These are phyloP conservation scores for Probosciger aterrimus DNA, from an alignment of 2,113 vertebrate species.

Conservation along the genomic window DNA sequence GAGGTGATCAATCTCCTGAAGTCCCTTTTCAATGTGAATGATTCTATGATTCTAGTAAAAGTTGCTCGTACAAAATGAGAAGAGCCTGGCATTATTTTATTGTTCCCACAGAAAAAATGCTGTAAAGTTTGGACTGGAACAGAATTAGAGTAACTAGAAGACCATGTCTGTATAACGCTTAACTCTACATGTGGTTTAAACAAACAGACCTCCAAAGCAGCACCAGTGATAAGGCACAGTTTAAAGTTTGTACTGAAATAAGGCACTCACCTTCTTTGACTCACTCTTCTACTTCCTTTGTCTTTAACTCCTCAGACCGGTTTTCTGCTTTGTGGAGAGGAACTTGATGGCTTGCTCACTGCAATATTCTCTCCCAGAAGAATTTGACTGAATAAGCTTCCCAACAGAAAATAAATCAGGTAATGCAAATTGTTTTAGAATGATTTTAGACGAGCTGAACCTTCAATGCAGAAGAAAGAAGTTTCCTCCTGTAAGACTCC, in stretches of 20 bases:
- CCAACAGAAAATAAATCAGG: slow-evolving; percentile 50
- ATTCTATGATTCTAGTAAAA: background rate
- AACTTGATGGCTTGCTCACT: slow-evolving; percentile 95
- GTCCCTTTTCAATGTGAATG: background rate
- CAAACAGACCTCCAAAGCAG: background rate
- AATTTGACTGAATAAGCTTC: slow-evolving; percentile 94
- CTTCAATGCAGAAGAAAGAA: background rate
- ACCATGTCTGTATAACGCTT: background rate
- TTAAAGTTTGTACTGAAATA: background rate
- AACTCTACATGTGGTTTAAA: background rate
- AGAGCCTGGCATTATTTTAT: background rate
- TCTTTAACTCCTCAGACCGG: slow-evolving; percentile 90
- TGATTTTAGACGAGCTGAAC: background rate
- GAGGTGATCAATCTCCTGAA: background rate
- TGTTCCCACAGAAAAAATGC: background rate
- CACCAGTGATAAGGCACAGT: background rate
- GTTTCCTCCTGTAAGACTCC: background rate
- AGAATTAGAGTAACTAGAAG: background rate
- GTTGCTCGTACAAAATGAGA: background rate
- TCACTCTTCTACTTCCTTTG: slow-evolving; percentile 94
- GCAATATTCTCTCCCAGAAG: slow-evolving; percentile 96
- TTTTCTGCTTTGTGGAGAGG: slow-evolving; percentile 90
- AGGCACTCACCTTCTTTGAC: slow-evolving; percentile 86
- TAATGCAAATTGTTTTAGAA: background rate
- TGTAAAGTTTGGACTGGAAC: background rate